These are phyloP conservation scores for Pogonocherus hispidulus DNA, from an alignment of 2,888 invertebrate genomes.

Conservation along the genomic window DNA sequence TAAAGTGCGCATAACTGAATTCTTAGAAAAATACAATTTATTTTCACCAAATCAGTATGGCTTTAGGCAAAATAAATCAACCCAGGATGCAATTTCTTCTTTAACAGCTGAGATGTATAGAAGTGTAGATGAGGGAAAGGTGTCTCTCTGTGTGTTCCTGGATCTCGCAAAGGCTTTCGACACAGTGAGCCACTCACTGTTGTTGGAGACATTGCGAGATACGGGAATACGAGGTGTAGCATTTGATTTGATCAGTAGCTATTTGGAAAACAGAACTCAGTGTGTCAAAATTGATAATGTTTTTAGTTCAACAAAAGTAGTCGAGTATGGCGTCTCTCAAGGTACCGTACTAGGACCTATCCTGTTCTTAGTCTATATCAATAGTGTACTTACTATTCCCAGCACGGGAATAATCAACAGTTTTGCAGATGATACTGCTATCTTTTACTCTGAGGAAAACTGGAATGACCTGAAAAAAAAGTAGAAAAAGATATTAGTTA, in stretches of 20 bases:
- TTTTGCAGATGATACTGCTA: slow-evolving; percentile 14
- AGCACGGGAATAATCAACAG: neutral
- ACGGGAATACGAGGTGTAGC: neutral
- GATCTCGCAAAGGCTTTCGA: slow-evolving; percentile 7
- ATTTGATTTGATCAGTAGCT: neutral
- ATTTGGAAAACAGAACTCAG: neutral
- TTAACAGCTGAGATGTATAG: slow-evolving; percentile 13
- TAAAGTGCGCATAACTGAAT: slow-evolving; percentile 17
- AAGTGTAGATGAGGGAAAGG: neutral
- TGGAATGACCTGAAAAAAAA: slow-evolving; percentile 1
- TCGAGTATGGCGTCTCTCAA: neutral
- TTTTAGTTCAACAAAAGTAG: neutral
- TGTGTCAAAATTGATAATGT: neutral
- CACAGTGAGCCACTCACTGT: neutral
- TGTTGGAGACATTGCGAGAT: neutral
- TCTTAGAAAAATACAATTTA: slow-evolving; percentile 13
- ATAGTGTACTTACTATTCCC: neutral
- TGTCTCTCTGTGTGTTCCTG: neutral
- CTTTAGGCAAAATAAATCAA: slow-evolving; percentile 24
- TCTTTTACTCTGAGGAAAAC: neutral
- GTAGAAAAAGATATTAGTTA: neutral
- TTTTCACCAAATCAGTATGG: slow-evolving; percentile 21
- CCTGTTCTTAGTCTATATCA: neutral
- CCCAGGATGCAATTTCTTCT: slow-evolving; percentile 16
- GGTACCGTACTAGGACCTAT: slow-evolving; percentile 13